A percentile compares a stretch with the other conserved stretches of the same genome.
These are phyloP conservation scores for Poeciliopsis turrubarensis DNA, from an alignment of 2,113 vertebrate genomes.

Conservation along the genomic window DNA sequence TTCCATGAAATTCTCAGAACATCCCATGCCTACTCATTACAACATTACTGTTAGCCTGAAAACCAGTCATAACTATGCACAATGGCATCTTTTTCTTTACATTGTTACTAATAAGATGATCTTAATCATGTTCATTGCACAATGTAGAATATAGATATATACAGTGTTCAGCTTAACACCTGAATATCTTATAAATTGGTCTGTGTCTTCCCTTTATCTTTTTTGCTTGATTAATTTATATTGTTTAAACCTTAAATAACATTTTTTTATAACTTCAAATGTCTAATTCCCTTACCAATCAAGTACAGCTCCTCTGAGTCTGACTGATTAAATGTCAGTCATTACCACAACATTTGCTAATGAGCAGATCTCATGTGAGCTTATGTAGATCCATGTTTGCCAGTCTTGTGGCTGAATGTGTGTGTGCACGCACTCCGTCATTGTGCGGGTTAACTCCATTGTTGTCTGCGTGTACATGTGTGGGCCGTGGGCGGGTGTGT, in stretches of 20 bases:
- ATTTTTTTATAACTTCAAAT: slow-evolving; percentile 16
- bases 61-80: neutral
- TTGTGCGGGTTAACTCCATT: slow-evolving; percentile 6
- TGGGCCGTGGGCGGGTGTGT: slow-evolving; percentile 2
- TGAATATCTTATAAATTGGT: neutral
- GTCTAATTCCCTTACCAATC: slow-evolving; percentile 42
- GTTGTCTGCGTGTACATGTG: slow-evolving; percentile 29
- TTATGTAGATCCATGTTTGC: slow-evolving; percentile 23
- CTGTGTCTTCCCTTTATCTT: neutral
- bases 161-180: neutral
- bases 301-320: slow-evolving; percentile 31
- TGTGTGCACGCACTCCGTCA: neutral
- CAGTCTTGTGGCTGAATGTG: slow-evolving; percentile 10
- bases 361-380: slow-evolving; percentile 39
- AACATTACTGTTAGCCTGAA: neutral
- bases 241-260: neutral
- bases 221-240: slow-evolving; percentile 7
- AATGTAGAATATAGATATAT: neutral
- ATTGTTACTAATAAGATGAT: too few relatives aligned
- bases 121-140: neutral
- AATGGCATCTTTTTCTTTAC: neutral
- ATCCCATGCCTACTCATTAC: neutral
- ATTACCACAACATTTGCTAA: slow-evolving; percentile 52
- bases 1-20: neutral
- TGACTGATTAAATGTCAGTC: slow-evolving; percentile 41